Evolutionary conservation across 2,797 vertebrate species (phyloP), one percentile per base, ranked within the genome.

Genomic region (Streptopelia turtur): DNA sequence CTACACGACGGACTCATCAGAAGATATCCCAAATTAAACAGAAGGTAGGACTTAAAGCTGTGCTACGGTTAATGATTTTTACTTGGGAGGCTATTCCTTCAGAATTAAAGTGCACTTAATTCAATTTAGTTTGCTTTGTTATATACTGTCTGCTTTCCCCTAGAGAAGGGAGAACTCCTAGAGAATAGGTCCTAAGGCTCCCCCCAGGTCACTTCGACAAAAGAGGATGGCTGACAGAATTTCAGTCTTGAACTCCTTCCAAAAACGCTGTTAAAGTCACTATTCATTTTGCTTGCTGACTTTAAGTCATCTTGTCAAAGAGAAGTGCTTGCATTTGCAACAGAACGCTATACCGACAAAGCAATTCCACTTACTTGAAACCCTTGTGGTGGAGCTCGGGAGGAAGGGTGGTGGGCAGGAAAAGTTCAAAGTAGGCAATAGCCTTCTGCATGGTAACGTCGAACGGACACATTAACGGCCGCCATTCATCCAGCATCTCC

Each of bases 361-460:
- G 16, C 41, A 16, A 10, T 39, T 30, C 55, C 90, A 98, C 99
- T 98, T 98, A 99, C 99, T 98, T 99, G 97, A 99, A 99, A 72
- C 99, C 99, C 93, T 98, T 99, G 95, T 99, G 97, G 96, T 99
- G 99, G 94, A 99, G 98, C 83, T 99, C 98, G 60, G 99, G 99
- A 93, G 99, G 99, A 94, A 99, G 98, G 83, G 99, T 99, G 78
- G 99, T 99, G 93, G 99, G 99, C 74, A 99, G 98, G 97, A 99
- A 99, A 49, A 99, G 98, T 97, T 99, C 99, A 70, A 99, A 99
- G 96, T 99, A 99, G 97, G 98, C 98, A 85, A 99, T 99, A 68
- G 99, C 99, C 98, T 99, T 99, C 95, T 99, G 99, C 99, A 99
- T 99, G 93, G 99, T 99, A 96, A 99, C 99, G 92, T 99, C 99